Percentiles rank a stretch among this genome's conserved stretches.
These are phyloP conservation scores for Myoxocephalus aenaeus DNA, from an alignment of 2,797 vertebrate species.

Conservation along the genomic window DNA sequence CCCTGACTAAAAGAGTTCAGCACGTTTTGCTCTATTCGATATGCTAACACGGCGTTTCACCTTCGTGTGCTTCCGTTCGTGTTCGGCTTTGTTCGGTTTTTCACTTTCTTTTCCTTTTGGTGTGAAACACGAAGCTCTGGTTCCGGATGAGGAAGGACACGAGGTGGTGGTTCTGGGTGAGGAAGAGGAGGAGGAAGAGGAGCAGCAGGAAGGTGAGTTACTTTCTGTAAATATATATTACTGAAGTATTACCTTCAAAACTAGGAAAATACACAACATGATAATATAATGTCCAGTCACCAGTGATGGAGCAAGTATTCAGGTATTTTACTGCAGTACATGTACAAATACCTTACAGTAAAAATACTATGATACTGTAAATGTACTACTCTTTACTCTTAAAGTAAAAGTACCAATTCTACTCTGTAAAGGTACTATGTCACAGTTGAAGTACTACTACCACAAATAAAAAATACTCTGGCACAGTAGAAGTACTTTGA, in stretches of 20 bases:
- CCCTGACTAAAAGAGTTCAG: too few species aligned
- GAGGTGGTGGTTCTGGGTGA: constrained; percentile 19
- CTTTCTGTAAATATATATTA: neutral
- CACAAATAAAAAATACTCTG: neutral
- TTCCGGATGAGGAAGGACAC: neutral
- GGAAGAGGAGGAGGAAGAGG: constrained; percentile 5
- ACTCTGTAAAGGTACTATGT: neutral
- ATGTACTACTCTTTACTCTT: too few species aligned
- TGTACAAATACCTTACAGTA: neutral
- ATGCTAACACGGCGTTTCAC: too few species aligned
- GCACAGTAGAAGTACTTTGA: neutral
- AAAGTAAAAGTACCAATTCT: neutral
- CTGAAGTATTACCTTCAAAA: neutral
- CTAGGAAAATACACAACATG: too few species aligned
- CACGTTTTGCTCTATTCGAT: too few species aligned
- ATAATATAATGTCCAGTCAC: too few species aligned
- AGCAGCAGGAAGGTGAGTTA: constrained; percentile 11
- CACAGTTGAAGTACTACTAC: too few species aligned
- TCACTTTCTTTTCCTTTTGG: neutral
- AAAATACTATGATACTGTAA: neutral
- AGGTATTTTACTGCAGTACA: neutral
- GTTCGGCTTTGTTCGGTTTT: neutral
- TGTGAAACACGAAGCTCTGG: neutral
- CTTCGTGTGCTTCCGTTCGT: neutral
- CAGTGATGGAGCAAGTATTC: too few species aligned